These are phyloP conservation scores for Hippocampus zosterae DNA, from an alignment of 2,113 vertebrate species.

Conservation along the genomic window DNA sequence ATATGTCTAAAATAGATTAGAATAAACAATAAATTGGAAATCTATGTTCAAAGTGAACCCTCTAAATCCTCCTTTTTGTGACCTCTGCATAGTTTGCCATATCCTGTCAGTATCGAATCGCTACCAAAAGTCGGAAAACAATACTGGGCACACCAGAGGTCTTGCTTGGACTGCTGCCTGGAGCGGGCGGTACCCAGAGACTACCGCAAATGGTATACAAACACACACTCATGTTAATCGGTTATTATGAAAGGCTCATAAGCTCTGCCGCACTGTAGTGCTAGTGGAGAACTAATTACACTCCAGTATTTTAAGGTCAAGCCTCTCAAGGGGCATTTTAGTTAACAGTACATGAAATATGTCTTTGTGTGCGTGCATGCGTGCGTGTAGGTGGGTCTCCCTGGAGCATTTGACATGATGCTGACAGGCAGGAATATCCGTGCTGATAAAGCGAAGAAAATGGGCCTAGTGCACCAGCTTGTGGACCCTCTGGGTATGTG, in stretches of 20 bases:
- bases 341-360: conserved; percentile 5
- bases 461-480: conserved; percentile 82
- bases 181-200: conserved; percentile 84
- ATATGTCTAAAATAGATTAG: neutral
- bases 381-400: conserved; percentile 74
- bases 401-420: conserved; percentile 84
- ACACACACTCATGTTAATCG: conserved; percentile 38
- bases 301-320: conserved; percentile 49
- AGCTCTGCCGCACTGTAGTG: conserved; percentile 18
- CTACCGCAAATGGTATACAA: conserved; percentile 81
- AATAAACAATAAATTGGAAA: neutral
- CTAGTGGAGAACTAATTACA: conserved; percentile 29
- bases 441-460: conserved; percentile 81
- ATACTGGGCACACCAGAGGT: conserved; percentile 79
- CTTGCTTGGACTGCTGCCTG: conserved; percentile 81
- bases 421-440: conserved; percentile 84
- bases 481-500: conserved; percentile 83
- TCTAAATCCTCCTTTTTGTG: conserved; percentile 3
- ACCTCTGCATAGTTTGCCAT: conserved; percentile 72
- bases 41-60: neutral
- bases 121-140: conserved; percentile 82
- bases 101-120: conserved; percentile 81
- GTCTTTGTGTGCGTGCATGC: neutral
- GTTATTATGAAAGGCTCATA: conserved; percentile 3
- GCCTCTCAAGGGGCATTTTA: conserved; percentile 14